phyloP scores from a whole-genome alignment of 92 coral and sea anemone species.

The Plumapathes pennacea region DNA sequence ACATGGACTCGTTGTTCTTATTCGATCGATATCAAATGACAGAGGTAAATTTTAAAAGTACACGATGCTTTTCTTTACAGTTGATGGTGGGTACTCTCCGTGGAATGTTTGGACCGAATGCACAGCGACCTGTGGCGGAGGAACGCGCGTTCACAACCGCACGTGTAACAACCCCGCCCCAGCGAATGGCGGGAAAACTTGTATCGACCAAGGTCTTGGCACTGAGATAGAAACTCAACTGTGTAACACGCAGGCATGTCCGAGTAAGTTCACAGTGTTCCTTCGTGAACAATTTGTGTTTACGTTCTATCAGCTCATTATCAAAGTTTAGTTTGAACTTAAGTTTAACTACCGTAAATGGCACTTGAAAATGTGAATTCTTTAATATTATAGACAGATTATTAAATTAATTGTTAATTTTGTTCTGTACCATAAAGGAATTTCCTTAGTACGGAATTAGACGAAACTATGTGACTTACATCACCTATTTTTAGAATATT shows the following conservation, averaged over 20 bases:
- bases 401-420: neutral
- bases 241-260: constrained; percentile 85
- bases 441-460: neutral
- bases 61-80: constrained; percentile 32
- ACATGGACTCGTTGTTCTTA: too few relatives aligned
- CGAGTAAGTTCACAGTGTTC: constrained; percentile 54
- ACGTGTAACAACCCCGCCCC: constrained; percentile 81
- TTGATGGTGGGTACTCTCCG: constrained; percentile 77
- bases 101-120: constrained; percentile 90
- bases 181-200: constrained; percentile 90
- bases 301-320: too few relatives aligned
- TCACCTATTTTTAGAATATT: neutral
- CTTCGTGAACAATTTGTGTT: too few relatives aligned
- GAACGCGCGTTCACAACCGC: constrained; percentile 78
- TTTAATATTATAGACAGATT: too few relatives aligned
- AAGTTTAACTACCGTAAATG: too few relatives aligned
- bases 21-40: too few relatives aligned
- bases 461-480: neutral
- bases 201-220: constrained; percentile 87
- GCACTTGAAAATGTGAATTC: too few relatives aligned
- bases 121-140: constrained; percentile 94
- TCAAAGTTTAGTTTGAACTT: too few relatives aligned
- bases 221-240: constrained; percentile 67
- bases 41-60: too few relatives aligned
- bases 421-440: neutral